A percentile compares a stretch with the other conserved stretches of the same genome.
phyloP scores from a whole-genome alignment of 2,797 vertebrate species.

The Gallinago nigripennis region DNA sequence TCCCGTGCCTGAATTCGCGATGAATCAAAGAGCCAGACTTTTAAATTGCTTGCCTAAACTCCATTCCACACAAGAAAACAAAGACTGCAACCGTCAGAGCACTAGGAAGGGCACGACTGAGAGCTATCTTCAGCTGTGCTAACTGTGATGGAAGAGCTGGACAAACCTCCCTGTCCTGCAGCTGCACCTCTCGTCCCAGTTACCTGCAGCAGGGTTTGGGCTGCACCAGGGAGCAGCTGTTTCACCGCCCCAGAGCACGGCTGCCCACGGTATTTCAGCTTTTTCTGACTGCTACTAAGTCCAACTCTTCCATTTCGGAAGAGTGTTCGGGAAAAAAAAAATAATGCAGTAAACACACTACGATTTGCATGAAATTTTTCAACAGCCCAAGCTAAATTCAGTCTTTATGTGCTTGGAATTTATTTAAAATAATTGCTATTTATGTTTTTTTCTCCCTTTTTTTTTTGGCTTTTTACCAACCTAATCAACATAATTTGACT shows the following conservation, averaged over 20 bases:
- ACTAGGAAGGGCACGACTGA: neutral
- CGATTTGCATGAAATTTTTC: neutral
- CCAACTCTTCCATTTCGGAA: neutral
- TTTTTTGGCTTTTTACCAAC: slow-evolving; percentile 9
- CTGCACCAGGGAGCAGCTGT: neutral
- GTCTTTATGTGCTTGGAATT: slow-evolving; percentile 9
- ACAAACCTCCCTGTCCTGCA: neutral
- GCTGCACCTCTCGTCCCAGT: neutral
- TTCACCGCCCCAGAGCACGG: neutral
- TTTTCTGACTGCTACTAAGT: neutral
- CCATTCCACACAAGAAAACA: neutral
- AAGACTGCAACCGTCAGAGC: neutral
- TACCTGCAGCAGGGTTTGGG: neutral
- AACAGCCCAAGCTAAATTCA: slow-evolving; percentile 16
- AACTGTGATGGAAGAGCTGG: neutral
- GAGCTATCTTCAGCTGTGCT: neutral
- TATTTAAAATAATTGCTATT: slow-evolving; percentile 53
- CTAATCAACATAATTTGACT: slow-evolving; percentile 45
- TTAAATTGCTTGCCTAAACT: neutral
- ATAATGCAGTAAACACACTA: neutral
- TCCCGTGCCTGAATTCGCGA: neutral
- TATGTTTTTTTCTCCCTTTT: neutral
- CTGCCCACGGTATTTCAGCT: neutral
- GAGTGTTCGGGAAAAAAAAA: neutral
- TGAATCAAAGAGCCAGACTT: neutral